These are phyloP conservation scores for Adineta ricciae DNA, from an alignment of 2,888 invertebrate genomes.

Conservation along the genomic window DNA sequence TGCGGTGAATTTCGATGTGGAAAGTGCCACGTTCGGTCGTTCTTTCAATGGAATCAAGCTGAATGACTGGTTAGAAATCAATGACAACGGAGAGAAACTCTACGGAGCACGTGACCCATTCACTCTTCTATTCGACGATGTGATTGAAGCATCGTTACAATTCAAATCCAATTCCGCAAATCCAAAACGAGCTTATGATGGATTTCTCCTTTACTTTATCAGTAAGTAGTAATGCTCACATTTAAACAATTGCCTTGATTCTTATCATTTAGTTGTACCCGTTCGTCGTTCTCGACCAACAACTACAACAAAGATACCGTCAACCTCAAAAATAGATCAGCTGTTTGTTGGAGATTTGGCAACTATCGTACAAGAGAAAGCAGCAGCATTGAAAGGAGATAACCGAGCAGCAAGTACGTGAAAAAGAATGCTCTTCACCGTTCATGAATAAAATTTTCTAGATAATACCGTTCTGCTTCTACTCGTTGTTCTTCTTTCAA, in stretches of 20 bases:
- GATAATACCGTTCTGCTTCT: not conserved
- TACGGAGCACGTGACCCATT: not conserved
- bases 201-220: slow-evolving; percentile 13
- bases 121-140: slow-evolving; percentile 7
- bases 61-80: not conserved
- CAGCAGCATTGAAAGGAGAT: not conserved
- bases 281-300: not conserved
- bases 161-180: not conserved
- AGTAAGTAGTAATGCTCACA: not conserved
- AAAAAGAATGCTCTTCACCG: no score
- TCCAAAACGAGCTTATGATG: not conserved
- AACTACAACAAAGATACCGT: not conserved
- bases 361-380: not conserved
- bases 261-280: not conserved
- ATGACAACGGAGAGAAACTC: not conserved
- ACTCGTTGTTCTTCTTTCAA: not conserved
- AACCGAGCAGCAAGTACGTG: not conserved
- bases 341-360: not conserved
- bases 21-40: not conserved
- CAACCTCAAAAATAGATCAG: not conserved
- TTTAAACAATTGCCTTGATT: not conserved
- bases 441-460: no score
- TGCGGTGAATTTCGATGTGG: not conserved
- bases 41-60: no score
- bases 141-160: not conserved